A percentile compares a stretch with the other conserved stretches of the same genome.
These are phyloP conservation scores for Apteryx mantelli DNA, from an alignment of 2,113 vertebrate species.

Conservation along the genomic window DNA sequence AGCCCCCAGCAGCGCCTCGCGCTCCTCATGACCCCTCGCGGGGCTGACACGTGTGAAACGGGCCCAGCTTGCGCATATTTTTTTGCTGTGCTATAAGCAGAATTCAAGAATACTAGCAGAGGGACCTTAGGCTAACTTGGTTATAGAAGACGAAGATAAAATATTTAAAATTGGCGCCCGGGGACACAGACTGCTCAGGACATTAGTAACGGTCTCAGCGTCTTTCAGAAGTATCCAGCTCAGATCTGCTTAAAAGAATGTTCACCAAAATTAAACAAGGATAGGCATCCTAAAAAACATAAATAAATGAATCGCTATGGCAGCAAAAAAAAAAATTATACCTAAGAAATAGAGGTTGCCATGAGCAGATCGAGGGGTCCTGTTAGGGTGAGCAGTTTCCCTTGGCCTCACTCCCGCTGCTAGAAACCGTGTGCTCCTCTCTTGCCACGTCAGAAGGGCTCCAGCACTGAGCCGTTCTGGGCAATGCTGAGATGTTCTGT, in stretches of 20 bases:
- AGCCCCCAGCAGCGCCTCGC: too few relatives aligned
- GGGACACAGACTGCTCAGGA: not conserved
- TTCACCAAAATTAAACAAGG: not conserved
- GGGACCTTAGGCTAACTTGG: not conserved
- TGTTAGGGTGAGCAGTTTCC: not conserved
- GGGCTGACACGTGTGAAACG: fast-evolving
- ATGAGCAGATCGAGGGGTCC: not conserved
- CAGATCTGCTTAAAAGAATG: fast-evolving
- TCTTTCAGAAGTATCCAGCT: not conserved
- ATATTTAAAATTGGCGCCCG: not conserved
- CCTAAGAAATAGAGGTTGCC: not conserved
- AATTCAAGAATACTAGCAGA: not conserved
- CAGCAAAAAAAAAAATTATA: not conserved
- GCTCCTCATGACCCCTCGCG: too few relatives aligned
- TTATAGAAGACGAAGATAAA: fast-evolving
- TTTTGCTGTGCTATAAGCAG: fast-evolving
- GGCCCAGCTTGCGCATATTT: fast-evolving
- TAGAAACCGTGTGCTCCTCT: not conserved
- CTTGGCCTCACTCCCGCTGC: not conserved
- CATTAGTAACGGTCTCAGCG: too few relatives aligned
- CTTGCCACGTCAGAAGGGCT: not conserved
- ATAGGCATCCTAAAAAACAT: not conserved
- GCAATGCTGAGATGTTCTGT: not conserved
- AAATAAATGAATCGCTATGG: not conserved
- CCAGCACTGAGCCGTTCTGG: not conserved